A percentile compares a stretch with the other conserved stretches of the same genome.
Evolutionary conservation across 2,113 vertebrate genomes (phyloP).

Genomic region (Pteruthius melanotis): DNA sequence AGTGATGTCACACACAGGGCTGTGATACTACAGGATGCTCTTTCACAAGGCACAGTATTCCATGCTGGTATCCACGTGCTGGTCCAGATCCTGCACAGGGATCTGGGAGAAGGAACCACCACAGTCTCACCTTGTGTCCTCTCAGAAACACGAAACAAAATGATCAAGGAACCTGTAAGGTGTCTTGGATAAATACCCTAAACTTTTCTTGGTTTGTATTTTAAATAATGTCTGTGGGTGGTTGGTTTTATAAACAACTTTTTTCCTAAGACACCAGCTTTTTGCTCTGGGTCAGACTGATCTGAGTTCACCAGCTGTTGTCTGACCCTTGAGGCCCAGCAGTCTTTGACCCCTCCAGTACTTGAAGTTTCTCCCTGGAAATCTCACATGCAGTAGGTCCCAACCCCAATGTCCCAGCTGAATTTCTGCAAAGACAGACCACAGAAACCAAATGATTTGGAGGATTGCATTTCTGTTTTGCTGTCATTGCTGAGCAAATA

Average conservation of each 20-base stretch:
- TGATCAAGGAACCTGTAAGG: neutral
- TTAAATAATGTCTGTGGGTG: neutral
- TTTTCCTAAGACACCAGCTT: neutral
- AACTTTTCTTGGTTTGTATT: neutral
- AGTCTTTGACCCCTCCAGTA: neutral
- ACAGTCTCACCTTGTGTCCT: neutral
- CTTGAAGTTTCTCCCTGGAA: neutral
- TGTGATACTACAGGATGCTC: neutral
- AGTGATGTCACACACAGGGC: rapidly evolving
- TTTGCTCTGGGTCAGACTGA: neutral
- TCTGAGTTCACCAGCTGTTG: neutral
- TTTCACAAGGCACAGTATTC: neutral
- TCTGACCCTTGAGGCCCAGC: neutral
- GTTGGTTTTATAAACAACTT: neutral
- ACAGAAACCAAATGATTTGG: neutral
- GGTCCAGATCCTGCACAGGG: neutral
- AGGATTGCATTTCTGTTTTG: neutral
- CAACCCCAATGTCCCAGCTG: neutral
- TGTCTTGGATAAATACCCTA: neutral
- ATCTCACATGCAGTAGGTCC: neutral
- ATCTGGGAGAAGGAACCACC: neutral
- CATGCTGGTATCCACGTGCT: neutral
- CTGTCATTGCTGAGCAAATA: neutral
- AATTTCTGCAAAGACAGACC: neutral
- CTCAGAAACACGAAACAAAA: neutral